Conservation (phyloP, 2,888 invertebrate genomes). For the Brachypterus glaber region DNA sequence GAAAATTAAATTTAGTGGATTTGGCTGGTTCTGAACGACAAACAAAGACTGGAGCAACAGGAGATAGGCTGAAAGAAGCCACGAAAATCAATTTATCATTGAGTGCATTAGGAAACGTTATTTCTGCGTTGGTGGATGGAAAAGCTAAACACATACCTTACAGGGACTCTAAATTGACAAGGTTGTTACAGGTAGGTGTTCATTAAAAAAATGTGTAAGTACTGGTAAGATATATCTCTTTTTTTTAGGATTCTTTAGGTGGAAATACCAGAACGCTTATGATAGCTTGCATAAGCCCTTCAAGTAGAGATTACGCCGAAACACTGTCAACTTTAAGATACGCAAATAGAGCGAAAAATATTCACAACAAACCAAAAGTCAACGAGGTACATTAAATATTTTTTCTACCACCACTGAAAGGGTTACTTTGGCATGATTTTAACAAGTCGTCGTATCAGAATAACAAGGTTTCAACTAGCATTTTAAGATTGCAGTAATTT, state of each 20-base stretch:
- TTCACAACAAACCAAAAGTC: conserved; percentile 73
- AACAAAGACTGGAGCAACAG: conserved; percentile 73
- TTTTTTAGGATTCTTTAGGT: conserved; percentile 60
- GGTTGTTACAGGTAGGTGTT: conserved; percentile 54
- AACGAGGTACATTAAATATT: conserved; percentile 53
- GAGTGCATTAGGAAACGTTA: conserved; percentile 82
- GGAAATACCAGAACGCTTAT: conserved; percentile 85
- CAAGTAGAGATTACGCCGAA: conserved; percentile 75
- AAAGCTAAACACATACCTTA: conserved; percentile 74
- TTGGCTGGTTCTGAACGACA: conserved; percentile 83
- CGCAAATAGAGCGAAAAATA: conserved; percentile 79
- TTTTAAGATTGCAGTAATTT: no score
- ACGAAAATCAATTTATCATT: conserved; percentile 83
- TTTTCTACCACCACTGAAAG: no score
- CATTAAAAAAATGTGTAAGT: conserved; percentile 3
- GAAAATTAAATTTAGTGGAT: conserved; percentile 80
- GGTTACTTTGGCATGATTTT: not conserved
- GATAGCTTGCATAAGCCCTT: conserved; percentile 78
- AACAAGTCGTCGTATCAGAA: not conserved
- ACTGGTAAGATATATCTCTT: not conserved
- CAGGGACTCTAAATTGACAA: conserved; percentile 76
- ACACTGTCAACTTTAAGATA: conserved; percentile 73
- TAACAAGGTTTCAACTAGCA: no score
- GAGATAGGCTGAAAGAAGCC: conserved; percentile 76
- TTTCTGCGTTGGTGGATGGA: conserved; percentile 75